Conservation (phyloP, 2,888 invertebrate genomes). For the Scrobipalpa costella region DNA sequence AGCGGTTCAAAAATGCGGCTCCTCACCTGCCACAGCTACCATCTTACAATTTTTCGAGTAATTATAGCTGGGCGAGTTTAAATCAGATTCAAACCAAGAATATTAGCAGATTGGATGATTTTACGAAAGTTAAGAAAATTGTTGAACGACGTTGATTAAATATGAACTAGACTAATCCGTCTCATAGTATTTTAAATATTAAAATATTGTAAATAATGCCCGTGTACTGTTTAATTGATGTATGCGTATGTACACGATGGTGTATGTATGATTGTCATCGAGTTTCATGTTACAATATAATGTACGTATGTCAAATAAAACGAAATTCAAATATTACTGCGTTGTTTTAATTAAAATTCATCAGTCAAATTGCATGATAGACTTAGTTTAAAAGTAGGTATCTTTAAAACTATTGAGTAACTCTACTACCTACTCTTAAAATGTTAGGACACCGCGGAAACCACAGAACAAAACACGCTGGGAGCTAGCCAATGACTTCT, state of each 20-base stretch:
- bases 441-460: too few species aligned
- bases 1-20: too few species aligned
- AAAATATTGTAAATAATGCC: neutral
- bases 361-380: too few species aligned
- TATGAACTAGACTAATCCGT: conserved; percentile 41
- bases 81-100: neutral
- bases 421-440: too few species aligned
- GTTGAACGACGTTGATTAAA: neutral
- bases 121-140: conserved; percentile 9
- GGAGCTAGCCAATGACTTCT: too few species aligned
- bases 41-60: too few species aligned
- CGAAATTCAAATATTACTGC: conserved; percentile 51
- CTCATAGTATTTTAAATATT: conserved; percentile 33
- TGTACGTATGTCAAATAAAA: conserved; percentile 62
- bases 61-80: neutral
- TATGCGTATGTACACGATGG: conserved; percentile 31
- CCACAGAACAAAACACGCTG: neutral
- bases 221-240: conserved; percentile 11
- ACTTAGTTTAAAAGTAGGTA: too few species aligned
- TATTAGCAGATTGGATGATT: conserved; percentile 15
- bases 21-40: too few species aligned
- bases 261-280: conserved; percentile 54
- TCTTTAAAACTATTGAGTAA: too few species aligned
- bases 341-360: conserved; percentile 38
- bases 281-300: conserved; percentile 57